Evolutionary conservation across 2,797 vertebrate species (phyloP), one percentile per base, ranked within the genome.

Genomic region (Helostoma temminkii): DNA sequence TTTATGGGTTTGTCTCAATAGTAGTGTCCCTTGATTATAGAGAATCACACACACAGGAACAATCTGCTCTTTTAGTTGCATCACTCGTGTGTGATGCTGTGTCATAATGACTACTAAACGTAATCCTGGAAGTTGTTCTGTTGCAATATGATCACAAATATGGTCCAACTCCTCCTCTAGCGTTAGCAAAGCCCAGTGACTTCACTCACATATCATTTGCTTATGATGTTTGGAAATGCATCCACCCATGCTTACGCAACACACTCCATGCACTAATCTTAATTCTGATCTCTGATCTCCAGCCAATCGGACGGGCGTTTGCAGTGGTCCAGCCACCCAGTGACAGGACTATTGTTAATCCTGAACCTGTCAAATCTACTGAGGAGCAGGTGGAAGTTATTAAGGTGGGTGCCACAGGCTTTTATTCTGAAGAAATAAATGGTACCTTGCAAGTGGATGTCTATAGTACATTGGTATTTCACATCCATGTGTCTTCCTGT

Each of bases 351-450:
- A 65, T 88, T 7, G 58, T 94, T 78, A 94, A 90, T 48, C 93
- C 94, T 0, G 96, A 98, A 25, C 91, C 95, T 6, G 73, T 96
- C 83, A 96, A 97, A 59, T 94, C 93, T 22, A 89, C 78, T 0
- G 95, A 96, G 0, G 96, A 97, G 2, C 95, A 96, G 0, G 95
- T 97, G 54, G 97, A 98, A 71, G 94, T 98, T 67, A 96, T 99
- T 74, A 98, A 98, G 95, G 97, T 97, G 69, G 53, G 90, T 55
- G 59, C 9, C 22, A 32, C 39, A 6, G 8, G 18, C 4, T 18
- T 9, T 34, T 66, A 41, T 25, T 41, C 21, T 19, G 3, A 12
- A 14, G 15, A 22, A 18, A 55, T 41, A 41, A 46, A 45, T 30
- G 10, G 14, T 14, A 12, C 2, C 1, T 11, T 6, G 18, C 8